Conservation (phyloP, 2,888 invertebrate genomes). For the Sepioteuthis lessoniana region DNA sequence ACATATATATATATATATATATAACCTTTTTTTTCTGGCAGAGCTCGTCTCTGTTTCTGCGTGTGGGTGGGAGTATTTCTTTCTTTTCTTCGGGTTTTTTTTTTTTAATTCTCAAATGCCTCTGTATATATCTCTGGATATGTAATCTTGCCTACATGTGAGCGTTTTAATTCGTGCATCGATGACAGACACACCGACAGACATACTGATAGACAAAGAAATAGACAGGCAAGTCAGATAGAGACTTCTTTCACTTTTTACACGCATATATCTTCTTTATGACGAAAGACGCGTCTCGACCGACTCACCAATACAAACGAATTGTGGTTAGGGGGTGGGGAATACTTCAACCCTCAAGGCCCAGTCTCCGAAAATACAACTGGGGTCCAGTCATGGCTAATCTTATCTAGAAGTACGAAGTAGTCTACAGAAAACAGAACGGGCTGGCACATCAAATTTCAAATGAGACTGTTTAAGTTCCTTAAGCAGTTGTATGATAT, state of each 20-base stretch:
- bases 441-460: no score
- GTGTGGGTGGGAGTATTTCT: neutral
- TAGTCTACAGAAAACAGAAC: no score
- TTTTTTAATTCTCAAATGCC: neutral
- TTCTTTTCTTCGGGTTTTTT: no score
- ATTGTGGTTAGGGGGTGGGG: neutral
- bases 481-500: no score
- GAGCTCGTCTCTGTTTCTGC: neutral
- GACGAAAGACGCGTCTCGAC: no score
- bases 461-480: no score
- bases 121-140: neutral
- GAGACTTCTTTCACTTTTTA: neutral
- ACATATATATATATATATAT: no score
- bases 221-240: neutral
- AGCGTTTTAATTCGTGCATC: neutral
- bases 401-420: no score
- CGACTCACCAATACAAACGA: neutral
- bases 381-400: no score
- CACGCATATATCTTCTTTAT: no score
- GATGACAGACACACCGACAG: neutral
- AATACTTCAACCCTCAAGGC: neutral
- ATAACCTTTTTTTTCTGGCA: neutral
- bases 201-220: neutral
- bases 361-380: no score
- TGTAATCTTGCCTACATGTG: neutral